Evolutionary conservation across 2,888 invertebrate genomes (phyloP).

Genomic region (Phyllotreta striolata): DNA sequence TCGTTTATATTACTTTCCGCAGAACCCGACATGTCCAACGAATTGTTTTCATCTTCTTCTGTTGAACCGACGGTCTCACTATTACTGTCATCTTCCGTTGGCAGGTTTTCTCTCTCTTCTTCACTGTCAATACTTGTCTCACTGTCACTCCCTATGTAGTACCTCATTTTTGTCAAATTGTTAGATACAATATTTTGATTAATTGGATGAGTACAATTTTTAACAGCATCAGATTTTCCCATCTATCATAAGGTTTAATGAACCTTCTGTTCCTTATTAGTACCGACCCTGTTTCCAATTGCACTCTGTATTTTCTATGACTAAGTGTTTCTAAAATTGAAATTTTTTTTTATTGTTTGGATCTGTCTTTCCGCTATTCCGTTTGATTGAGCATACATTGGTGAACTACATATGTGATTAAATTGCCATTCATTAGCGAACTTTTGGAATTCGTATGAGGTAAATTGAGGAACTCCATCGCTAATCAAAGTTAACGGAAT

Average conservation of each 20-base stretch:
- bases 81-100: no score
- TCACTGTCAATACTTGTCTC: no score
- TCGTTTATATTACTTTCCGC: no score
- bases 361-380: slow-evolving; percentile 27
- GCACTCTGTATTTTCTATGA: slow-evolving; percentile 16
- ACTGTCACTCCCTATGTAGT: no score
- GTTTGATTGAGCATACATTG: slow-evolving; percentile 34
- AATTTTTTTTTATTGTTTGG: slow-evolving; percentile 28
- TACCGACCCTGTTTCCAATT: slow-evolving; percentile 20
- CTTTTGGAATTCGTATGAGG: slow-evolving; percentile 25
- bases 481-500: slow-evolving; percentile 38
- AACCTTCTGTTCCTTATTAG: slow-evolving; percentile 21
- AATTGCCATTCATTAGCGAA: slow-evolving; percentile 28
- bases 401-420: slow-evolving; percentile 24
- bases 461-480: slow-evolving; percentile 35
- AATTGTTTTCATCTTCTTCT: no score
- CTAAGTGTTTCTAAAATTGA: slow-evolving; percentile 19
- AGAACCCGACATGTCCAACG: no score
- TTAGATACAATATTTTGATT: no score
- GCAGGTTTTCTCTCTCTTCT: no score
- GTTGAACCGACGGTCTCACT: no score
- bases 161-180: no score
- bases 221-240: no score
- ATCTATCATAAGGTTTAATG: slow-evolving; percentile 10
- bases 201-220: no score